Percentiles rank a stretch among this genome's conserved stretches.
These are phyloP conservation scores for Limnodromus scolopaceus DNA, from an alignment of 2,797 vertebrate genomes.

Conservation along the genomic window DNA sequence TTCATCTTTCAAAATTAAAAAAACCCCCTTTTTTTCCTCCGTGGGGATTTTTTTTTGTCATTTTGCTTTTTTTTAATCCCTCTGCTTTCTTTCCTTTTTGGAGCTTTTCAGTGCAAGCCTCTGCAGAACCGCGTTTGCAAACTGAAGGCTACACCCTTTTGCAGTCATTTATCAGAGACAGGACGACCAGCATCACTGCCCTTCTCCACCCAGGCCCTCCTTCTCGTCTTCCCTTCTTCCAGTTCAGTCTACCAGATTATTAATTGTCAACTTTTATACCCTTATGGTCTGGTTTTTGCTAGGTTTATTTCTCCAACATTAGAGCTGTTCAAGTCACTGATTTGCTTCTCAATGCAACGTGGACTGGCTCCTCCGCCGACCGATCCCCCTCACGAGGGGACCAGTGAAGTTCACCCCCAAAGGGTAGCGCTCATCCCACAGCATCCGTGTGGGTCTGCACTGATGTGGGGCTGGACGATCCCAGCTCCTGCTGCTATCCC, in stretches of 20 bases:
- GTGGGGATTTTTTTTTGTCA: too few species aligned
- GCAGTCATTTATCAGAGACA: not conserved
- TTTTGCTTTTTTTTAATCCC: not conserved
- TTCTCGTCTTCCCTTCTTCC: not conserved
- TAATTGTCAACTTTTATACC: not conserved
- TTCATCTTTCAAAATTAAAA: not conserved
- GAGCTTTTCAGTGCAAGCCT: not conserved
- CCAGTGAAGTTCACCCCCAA: not conserved
- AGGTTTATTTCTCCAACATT: not conserved
- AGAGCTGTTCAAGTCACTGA: not conserved
- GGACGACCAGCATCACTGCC: not conserved
- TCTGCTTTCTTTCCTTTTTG: not conserved
- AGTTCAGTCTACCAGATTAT: not conserved
- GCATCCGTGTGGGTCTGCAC: too few species aligned
- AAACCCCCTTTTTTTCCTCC: too few species aligned
- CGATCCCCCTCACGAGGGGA: not conserved
- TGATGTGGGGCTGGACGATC: not conserved
- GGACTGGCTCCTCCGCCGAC: not conserved
- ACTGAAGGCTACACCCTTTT: too few species aligned
- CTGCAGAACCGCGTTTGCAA: not conserved
- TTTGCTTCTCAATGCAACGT: not conserved
- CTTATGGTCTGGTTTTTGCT: not conserved
- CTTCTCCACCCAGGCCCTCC: not conserved
- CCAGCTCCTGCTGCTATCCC: not conserved
- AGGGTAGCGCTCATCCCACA: too few species aligned